These are phyloP conservation scores for Odontamblyopus rebecca DNA, from an alignment of 2,797 vertebrate species.

Conservation along the genomic window DNA sequence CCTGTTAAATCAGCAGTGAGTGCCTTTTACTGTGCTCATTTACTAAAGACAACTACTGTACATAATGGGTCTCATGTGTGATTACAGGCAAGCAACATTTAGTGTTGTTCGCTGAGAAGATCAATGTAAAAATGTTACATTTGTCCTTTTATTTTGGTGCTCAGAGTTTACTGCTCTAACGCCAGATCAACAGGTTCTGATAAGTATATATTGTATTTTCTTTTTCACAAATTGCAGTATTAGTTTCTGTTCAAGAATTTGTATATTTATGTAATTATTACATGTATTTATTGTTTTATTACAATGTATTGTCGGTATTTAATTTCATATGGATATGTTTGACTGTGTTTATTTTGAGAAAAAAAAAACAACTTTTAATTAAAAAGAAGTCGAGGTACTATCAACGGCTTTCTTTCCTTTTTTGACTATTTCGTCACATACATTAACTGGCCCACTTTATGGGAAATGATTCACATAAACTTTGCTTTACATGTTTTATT, in stretches of 20 bases:
- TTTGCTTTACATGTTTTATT: neutral
- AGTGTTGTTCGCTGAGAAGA: slow-evolving; percentile 25
- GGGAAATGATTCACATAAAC: neutral
- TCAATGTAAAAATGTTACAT: slow-evolving; percentile 24
- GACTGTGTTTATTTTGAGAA: slow-evolving; percentile 83
- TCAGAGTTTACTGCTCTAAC: slow-evolving; percentile 42
- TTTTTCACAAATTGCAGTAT: slow-evolving; percentile 84
- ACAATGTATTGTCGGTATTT: slow-evolving; percentile 87
- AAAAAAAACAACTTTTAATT: slow-evolving; percentile 73
- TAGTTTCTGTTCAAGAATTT: slow-evolving; percentile 85
- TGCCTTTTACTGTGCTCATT: slow-evolving; percentile 47
- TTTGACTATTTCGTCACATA: slow-evolving; percentile 40
- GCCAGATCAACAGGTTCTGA: slow-evolving; percentile 71
- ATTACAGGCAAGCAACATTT: slow-evolving; percentile 27
- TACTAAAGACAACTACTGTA: slow-evolving; percentile 53
- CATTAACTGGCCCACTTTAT: neutral
- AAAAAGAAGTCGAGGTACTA: slow-evolving; percentile 86
- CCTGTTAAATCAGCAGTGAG: slow-evolving; percentile 70
- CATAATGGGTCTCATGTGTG: slow-evolving; percentile 49
- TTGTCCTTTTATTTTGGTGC: slow-evolving; percentile 32
- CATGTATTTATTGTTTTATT: slow-evolving; percentile 96
- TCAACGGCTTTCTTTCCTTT: slow-evolving; percentile 75
- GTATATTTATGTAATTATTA: slow-evolving; percentile 97
- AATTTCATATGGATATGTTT: slow-evolving; percentile 87
- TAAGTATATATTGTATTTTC: slow-evolving; percentile 66